Conservation (phyloP, 2,113 vertebrate genomes). For the Hucho hucho region DNA sequence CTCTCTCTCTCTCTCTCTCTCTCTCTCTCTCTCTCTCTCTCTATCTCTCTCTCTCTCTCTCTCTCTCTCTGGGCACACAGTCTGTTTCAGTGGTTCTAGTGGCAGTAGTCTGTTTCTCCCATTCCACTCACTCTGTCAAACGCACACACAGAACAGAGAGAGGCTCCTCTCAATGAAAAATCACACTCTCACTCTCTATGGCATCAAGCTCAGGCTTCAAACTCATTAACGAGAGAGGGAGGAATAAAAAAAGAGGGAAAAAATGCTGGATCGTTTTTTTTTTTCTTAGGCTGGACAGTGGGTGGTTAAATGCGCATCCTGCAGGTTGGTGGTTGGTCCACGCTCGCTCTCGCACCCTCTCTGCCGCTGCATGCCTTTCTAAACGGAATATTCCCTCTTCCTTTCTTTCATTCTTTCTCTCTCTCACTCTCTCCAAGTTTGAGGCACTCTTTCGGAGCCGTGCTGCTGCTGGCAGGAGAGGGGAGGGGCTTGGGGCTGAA, state of each 20-base stretch:
- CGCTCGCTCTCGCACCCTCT: background rate
- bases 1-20: conserved; percentile 3
- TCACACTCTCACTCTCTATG: background rate
- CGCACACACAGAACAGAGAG: background rate
- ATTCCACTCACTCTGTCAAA: background rate
- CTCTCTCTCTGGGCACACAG: background rate
- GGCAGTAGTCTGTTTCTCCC: no score
- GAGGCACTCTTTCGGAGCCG: conserved; percentile 1
- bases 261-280: background rate
- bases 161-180: background rate
- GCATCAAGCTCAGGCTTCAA: background rate
- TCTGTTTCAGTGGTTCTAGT: background rate
- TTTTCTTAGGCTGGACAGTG: background rate
- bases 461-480: background rate
- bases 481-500: background rate
- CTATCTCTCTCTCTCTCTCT: background rate
- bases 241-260: background rate
- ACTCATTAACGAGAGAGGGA: background rate
- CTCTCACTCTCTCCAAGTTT: conserved; percentile 7
- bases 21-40: conserved; percentile 1
- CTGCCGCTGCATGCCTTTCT: background rate
- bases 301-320: background rate
- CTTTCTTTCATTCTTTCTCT: background rate
- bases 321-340: background rate
- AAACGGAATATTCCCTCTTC: background rate